These are phyloP conservation scores for Channallabes apus DNA, from an alignment of 2,797 vertebrate species.

Conservation along the genomic window DNA sequence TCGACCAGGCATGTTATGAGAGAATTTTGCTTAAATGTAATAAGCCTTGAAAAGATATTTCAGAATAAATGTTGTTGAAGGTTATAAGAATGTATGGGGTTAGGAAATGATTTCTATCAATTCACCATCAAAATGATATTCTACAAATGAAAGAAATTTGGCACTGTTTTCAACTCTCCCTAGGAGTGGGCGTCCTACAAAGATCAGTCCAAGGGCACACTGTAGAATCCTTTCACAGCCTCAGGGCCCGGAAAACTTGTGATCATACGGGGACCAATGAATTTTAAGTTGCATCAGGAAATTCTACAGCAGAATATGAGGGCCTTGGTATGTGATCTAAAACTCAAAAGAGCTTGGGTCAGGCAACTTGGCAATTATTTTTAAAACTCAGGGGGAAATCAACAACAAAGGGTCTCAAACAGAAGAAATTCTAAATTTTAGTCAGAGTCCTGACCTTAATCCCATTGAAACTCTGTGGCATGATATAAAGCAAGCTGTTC, in stretches of 20 bases:
- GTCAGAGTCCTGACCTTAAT: constrained; percentile 26
- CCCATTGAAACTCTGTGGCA: constrained; percentile 1
- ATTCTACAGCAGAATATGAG: constrained; percentile 39
- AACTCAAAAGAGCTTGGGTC: constrained; percentile 30
- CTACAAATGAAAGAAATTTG: constrained; percentile 13
- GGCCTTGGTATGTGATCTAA: constrained; percentile 39
- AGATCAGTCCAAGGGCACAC: constrained; percentile 31
- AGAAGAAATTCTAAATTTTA: constrained; percentile 20
- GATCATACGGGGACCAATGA: constrained; percentile 43
- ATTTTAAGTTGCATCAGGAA: constrained; percentile 44
- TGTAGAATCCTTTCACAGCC: constrained; percentile 34
- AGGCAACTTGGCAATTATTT: constrained; percentile 31
- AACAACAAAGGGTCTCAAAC: constrained; percentile 24
- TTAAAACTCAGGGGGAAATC: constrained; percentile 10
- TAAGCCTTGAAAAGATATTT: neutral
- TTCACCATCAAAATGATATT: neutral
- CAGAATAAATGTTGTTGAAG: constrained; percentile 1
- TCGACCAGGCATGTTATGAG: neutral
- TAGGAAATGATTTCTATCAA: constrained; percentile 8
- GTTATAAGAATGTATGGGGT: neutral
- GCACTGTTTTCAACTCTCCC: neutral
- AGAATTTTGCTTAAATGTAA: neutral
- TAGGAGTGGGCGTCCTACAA: constrained; percentile 31
- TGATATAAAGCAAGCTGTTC: constrained; percentile 60
- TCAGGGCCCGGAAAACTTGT: constrained; percentile 24